A percentile compares a stretch with the other conserved stretches of the same genome.
Conservation (phyloP, 2,888 invertebrate genomes). For the Drosophila ezoana region DNA sequence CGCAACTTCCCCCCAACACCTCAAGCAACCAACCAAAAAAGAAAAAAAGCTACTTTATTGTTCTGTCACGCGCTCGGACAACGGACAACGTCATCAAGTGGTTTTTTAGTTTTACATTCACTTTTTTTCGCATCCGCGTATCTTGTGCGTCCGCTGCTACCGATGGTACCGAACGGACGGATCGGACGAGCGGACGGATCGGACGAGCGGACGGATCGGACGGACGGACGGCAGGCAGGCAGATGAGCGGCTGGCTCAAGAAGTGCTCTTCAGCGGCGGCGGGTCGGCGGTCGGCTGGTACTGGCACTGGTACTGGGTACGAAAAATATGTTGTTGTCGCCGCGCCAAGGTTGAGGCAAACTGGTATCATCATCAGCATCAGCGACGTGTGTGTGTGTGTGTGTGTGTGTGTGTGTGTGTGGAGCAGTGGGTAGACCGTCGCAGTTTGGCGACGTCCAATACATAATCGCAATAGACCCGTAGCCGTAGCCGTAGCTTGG, state of each 20-base stretch:
- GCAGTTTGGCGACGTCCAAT: slow-evolving; percentile 16
- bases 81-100: slow-evolving; percentile 67
- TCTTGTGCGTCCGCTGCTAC: slow-evolving; percentile 43
- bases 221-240: slow-evolving; percentile 4
- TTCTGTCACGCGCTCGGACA: slow-evolving; percentile 69
- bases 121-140: slow-evolving; percentile 75
- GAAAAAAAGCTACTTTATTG: slow-evolving; percentile 54
- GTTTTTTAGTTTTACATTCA: slow-evolving; percentile 65
- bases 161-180: slow-evolving; percentile 23
- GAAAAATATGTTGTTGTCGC: slow-evolving; percentile 62
- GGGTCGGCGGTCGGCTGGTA: slow-evolving; percentile 13
- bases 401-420: too few relatives aligned
- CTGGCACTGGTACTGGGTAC: slow-evolving; percentile 49
- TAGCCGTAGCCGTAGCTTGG: slow-evolving; percentile 35
- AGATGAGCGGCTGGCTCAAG: slow-evolving; percentile 54
- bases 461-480: slow-evolving; percentile 26
- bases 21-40: background rate
- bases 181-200: background rate
- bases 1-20: background rate
- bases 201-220: slow-evolving; percentile 1
- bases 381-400: background rate
- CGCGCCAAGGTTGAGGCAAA: slow-evolving; percentile 72
- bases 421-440: slow-evolving; percentile 2
- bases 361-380: slow-evolving; percentile 67
- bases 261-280: slow-evolving; percentile 69